Base-by-base conservation (phyloP, 2,113 vertebrate species). In the Hippoglossus stenolepis region DNA sequence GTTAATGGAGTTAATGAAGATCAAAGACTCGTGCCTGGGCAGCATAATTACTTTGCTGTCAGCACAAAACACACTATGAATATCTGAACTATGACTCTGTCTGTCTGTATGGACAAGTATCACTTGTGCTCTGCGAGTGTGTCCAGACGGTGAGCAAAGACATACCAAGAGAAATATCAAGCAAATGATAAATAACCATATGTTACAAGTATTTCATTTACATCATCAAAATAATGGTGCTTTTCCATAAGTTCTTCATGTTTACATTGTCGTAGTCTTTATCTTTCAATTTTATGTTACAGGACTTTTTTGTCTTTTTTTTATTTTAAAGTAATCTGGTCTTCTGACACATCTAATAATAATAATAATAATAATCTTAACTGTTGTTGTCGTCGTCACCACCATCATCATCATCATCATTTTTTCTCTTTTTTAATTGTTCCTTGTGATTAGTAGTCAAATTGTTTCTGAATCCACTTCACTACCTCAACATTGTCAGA, bases 1-100 rank as follows among this genome's bases (percentile, higher is more conserved):
- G 80, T 87, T 90, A 83, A 87, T 80, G 18, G 47, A 80, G 76
- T 81, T 86, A 92, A 90, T 89, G 83, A 90, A 81, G 85, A 91
- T 86, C 85, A 85, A 87, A 82, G 73, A 74, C 83, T 63, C 8
- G 11, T 13, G 83, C 81, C 84, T 86, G 85, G 47, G 51, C 84
- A 57, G 71, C 69, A 67, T 82, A 81, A 86, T 86, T 86, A 84
- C 75, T 38, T 70, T 68, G 68, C 70, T 82, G 77, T 82, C 70
- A 73, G 75, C 83, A 47, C 61, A 53, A 74, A 85, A 87, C 63
- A 70, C 71, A 73, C 74, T 15, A 59, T 70, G 73, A 83, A 85
- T 70, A 81, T 64, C 63, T 75, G 53, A 87, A 86, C 70, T 58
- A 62, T 83, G 76, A 64, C 75, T 82, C 40, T 64, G 17, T 65